These are phyloP conservation scores for Phalera bucephala DNA, from an alignment of 2,888 invertebrate genomes.

Conservation along the genomic window DNA sequence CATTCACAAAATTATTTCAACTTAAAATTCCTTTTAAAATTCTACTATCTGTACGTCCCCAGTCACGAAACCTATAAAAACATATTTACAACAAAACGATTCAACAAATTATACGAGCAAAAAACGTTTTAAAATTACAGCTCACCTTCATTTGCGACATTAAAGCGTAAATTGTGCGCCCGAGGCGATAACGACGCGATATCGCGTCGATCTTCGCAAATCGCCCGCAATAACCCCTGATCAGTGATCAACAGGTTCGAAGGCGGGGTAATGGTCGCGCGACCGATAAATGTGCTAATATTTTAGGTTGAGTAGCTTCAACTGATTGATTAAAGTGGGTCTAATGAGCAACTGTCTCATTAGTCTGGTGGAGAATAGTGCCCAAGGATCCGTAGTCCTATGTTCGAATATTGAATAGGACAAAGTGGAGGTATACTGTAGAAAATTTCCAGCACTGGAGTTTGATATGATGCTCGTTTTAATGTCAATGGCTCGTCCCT, in stretches of 20 bases:
- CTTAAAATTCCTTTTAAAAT: too few species aligned
- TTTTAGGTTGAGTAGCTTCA: background rate
- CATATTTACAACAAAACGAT: background rate
- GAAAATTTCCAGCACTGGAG: background rate
- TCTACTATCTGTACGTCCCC: too few species aligned
- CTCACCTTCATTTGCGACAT: slow-evolving; percentile 45
- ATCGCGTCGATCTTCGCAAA: slow-evolving; percentile 50
- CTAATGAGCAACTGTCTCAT: too few species aligned
- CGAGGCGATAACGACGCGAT: slow-evolving; percentile 52
- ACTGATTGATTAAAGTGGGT: too few species aligned
- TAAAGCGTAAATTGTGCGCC: slow-evolving; percentile 55
- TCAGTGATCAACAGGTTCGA: slow-evolving; percentile 42
- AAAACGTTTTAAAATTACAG: slow-evolving; percentile 19
- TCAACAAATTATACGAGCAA: slow-evolving; percentile 10
- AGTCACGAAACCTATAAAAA: too few species aligned
- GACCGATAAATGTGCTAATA: slow-evolving; percentile 19
- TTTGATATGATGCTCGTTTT: too few species aligned
- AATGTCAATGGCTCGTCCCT: too few species aligned
- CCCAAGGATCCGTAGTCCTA: too few species aligned
- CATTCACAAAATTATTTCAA: too few species aligned
- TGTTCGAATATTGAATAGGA: too few species aligned
- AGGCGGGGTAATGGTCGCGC: slow-evolving; percentile 26
- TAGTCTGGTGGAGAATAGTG: too few species aligned
- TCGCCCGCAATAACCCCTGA: slow-evolving; percentile 44
- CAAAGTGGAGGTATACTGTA: too few species aligned